Conservation (phyloP, 2,797 vertebrate species). For the Notamacropus eugenii region DNA sequence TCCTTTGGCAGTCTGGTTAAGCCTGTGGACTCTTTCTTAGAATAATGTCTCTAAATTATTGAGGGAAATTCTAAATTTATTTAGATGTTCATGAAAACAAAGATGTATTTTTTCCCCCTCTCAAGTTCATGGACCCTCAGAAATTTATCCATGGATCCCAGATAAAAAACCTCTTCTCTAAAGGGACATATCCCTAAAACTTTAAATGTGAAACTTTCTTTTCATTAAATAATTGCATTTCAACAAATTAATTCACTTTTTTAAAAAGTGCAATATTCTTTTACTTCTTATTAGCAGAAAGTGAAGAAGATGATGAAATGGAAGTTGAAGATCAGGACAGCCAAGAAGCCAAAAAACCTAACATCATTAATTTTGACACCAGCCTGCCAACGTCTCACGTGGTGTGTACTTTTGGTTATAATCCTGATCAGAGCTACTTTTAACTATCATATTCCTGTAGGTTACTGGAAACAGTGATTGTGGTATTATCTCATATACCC, state of each 20-base stretch:
- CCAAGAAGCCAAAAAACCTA: conserved; percentile 92
- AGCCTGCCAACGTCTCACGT: conserved; percentile 96
- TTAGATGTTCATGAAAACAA: not conserved
- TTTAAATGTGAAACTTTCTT: not conserved
- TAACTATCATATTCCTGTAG: not conserved
- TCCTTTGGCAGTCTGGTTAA: not conserved
- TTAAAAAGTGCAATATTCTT: not conserved
- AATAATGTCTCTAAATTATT: not conserved
- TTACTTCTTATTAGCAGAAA: conserved; percentile 84
- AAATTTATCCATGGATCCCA: not conserved
- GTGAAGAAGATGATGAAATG: conserved; percentile 94
- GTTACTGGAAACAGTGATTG: not conserved
- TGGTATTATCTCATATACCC: not conserved
- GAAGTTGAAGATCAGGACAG: conserved; percentile 95
- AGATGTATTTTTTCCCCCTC: not conserved
- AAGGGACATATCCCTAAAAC: not conserved
- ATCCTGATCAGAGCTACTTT: fast-evolving
- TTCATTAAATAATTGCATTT: not conserved
- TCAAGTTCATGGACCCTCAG: not conserved
- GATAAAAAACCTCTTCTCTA: not conserved
- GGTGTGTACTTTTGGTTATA: conserved; percentile 84
- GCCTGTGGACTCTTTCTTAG: not conserved
- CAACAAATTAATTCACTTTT: not conserved
- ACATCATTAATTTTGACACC: conserved; percentile 95
- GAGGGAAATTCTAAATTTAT: not conserved